Evolutionary conservation across 2,888 invertebrate genomes (phyloP), one percentile per base, ranked within the genome.

Genomic region (Strigamia transsilvanica): DNA sequence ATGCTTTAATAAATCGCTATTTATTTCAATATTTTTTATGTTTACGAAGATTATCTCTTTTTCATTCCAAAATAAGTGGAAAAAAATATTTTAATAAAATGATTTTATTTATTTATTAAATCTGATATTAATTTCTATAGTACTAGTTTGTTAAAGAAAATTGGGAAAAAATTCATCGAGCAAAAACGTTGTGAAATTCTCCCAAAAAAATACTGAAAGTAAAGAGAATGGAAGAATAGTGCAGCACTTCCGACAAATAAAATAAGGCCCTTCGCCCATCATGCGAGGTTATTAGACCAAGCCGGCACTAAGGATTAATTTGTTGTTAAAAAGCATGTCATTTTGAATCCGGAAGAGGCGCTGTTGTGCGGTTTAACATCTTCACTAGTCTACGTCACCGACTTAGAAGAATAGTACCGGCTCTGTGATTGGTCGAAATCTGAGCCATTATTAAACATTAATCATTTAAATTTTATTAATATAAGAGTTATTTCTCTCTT

Each of bases 321-420:
- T 61, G 23, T 61, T 61, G 61, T 61, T 23, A 61, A 61, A 61
- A 61, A 61, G 21, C 61, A 23, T 61, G 61, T 61, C 61, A 61
- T 61, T n/a, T 61, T 61, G 23, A 61, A 61, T 61, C 61, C 61
- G 61, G 61, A 61, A 61, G 61, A 61, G 61, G 61, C 61, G 61
- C 61, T 61, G 61, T 61, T 61, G 61, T 61, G 61, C 61, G 61
- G 61, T 61, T 61, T 23, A 61, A 61, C 61, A 61, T 61, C 61
- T 61, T 61, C 61, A 61, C 61, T 18, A 61, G 61, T 61, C 23
- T 18, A 61, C 61, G 61, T 61, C 61, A 61, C 21, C 21, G 23
- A 61, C 10, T 61, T 61, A 3, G 18, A 18, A 1, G 61, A 61
- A 61, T 61, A 21, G 12, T 23, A 61, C 21, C 18, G 21, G 5